Conservation (phyloP, 2,113 vertebrate genomes). For the Pica pica region DNA sequence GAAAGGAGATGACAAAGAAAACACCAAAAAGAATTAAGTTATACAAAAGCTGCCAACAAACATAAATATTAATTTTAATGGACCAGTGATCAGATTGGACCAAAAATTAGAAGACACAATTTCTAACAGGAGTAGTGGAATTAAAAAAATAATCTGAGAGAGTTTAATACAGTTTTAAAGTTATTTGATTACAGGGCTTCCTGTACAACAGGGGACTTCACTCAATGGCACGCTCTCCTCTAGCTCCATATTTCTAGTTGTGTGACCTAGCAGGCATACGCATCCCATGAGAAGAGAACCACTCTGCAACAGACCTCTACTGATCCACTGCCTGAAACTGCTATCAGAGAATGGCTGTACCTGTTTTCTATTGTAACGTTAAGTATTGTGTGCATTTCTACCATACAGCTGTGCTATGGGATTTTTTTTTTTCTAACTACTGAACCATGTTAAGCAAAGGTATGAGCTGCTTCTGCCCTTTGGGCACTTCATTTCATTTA, state of each 20-base stretch:
- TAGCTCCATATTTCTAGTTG: not conserved
- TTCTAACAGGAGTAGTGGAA: not conserved
- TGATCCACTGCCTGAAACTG: not conserved
- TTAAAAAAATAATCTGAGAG: not conserved
- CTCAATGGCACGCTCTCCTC: not conserved
- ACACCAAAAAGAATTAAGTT: not conserved
- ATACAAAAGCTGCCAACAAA: not conserved
- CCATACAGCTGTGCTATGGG: not conserved
- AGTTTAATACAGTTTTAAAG: not conserved
- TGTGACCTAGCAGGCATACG: not conserved
- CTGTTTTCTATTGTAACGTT: not conserved
- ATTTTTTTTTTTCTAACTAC: not conserved
- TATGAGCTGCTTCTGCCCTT: not conserved
- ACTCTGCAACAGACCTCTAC: not conserved
- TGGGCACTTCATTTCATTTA: not conserved
- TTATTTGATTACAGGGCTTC: not conserved
- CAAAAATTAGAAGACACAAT: not conserved
- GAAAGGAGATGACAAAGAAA: not conserved
- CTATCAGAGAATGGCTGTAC: not conserved
- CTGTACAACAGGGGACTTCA: not conserved
- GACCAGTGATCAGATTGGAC: not conserved
- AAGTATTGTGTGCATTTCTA: not conserved
- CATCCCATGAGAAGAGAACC: not conserved
- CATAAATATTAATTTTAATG: not conserved
- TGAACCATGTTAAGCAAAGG: not conserved